Evolutionary conservation across 2,888 invertebrate genomes (phyloP).

Genomic region (Diarsia rubi): DNA sequence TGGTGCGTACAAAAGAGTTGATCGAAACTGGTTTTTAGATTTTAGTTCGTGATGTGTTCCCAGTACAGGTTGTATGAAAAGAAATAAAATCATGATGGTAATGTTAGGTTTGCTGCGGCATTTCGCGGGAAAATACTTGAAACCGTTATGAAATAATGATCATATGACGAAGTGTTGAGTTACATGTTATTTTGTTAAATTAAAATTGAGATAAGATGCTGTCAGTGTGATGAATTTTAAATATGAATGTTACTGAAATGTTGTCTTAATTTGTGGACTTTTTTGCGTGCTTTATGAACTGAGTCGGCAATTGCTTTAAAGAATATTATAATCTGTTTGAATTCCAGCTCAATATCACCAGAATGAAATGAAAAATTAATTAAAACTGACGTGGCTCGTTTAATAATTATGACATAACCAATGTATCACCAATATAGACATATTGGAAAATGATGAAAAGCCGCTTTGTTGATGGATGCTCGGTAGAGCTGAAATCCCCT

Average conservation of each 20-base stretch:
- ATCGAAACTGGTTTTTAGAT: constrained; percentile 3
- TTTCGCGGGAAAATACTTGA: constrained; percentile 15
- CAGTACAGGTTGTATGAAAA: constrained; percentile 9
- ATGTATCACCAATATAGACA: constrained; percentile 35
- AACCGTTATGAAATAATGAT: constrained; percentile 27
- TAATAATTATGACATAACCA: constrained; percentile 35
- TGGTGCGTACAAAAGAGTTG: not conserved
- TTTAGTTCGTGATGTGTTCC: not conserved
- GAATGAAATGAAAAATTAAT: constrained; percentile 37
- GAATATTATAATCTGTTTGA: not conserved
- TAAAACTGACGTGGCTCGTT: constrained; percentile 27
- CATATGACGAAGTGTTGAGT: constrained; percentile 22
- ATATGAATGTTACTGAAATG: not conserved
- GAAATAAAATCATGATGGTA: constrained; percentile 63
- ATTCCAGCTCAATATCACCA: constrained; percentile 1
- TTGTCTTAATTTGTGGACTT: constrained; percentile 7
- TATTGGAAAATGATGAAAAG: constrained; percentile 56
- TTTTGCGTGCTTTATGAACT: not conserved
- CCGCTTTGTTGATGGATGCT: constrained; percentile 46
- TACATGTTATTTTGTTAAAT: constrained; percentile 29
- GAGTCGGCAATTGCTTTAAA: not conserved
- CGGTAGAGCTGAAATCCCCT: constrained; percentile 67
- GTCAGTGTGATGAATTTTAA: constrained; percentile 29
- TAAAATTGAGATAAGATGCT: constrained; percentile 34
- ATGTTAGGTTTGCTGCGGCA: constrained; percentile 28